Base-by-base conservation (phyloP, 1,140 invertebrate genomes). In the Portunus trituberculatus region DNA sequence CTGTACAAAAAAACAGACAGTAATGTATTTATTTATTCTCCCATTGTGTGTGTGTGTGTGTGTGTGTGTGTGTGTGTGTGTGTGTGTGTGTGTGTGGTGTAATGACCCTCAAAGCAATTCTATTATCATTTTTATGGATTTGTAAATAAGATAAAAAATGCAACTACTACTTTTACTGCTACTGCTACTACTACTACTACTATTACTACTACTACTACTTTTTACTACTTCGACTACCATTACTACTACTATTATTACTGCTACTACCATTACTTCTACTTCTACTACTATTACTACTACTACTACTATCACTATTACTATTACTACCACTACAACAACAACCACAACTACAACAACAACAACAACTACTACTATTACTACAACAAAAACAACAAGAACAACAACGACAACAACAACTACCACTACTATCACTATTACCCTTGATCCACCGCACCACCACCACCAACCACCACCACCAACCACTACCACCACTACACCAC, bases 41-140 rank as follows among this genome's bases (percentile, higher is more conserved):
- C 20, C n/a, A n/a, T 76, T 76, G 20, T 76, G 67, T 76, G 67
- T 76, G 67, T 76, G 67, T 25, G 67, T 25, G 67, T 76, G 67
- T 76, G 67, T 76, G 67, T 76, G 67, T 76, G 67, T 76, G 16
- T 76, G 67, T n/a, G 67, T n/a, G 67, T 76, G 67, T 76, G 67
- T 76, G 59, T 76, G 59, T 76, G 59, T 76, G 67, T 76, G 67
- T 76, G 67, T 76, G 67, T 76, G 67, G 52, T 59, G 52, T 59
- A 20, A 39, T 39, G 39, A 39, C 39, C 39, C 39, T 39, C 1
- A 39, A 39, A 39, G 39, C 39, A 2, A 39, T 39, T 39, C 39
- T 2, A 39, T 39, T 39, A 39, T 39, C 39, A 39, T 39, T 39
- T 39, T 39, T 39, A 39, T 39, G 39, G 39, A 39, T 59, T 59